Conservation (phyloP, 2,797 vertebrate genomes). For the Fringilla coelebs region DNA sequence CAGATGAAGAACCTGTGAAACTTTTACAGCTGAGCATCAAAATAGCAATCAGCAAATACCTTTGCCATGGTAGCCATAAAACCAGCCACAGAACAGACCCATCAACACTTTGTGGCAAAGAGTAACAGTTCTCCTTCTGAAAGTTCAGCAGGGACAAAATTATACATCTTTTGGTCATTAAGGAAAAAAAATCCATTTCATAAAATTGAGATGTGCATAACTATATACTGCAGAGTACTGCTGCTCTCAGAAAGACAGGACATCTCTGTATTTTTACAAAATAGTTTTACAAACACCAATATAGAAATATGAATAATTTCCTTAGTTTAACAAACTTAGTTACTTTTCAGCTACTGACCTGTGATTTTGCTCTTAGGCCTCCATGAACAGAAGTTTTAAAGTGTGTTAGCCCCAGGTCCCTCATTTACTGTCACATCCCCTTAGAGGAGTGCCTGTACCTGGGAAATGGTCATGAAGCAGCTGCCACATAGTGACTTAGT, state of each 20-base stretch:
- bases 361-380: neutral
- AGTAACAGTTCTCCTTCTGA: neutral
- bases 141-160: neutral
- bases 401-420: neutral
- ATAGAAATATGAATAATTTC: fast-evolving
- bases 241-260: neutral
- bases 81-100: neutral
- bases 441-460: neutral
- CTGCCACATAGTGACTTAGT: neutral
- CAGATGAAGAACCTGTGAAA: neutral
- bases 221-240: neutral
- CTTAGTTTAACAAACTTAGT: neutral
- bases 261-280: neutral
- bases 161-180: neutral
- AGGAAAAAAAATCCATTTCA: neutral
- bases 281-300: neutral
- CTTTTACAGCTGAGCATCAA: neutral
- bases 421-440: neutral
- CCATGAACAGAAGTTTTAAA: neutral
- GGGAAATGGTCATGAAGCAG: neutral
- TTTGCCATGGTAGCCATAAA: neutral
- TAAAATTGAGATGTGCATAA: neutral
- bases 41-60: neutral
- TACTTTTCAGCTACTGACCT: neutral
- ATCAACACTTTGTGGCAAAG: neutral